phyloP scores from a whole-genome alignment of 2,797 vertebrate species.

The Furcifer pardalis region DNA sequence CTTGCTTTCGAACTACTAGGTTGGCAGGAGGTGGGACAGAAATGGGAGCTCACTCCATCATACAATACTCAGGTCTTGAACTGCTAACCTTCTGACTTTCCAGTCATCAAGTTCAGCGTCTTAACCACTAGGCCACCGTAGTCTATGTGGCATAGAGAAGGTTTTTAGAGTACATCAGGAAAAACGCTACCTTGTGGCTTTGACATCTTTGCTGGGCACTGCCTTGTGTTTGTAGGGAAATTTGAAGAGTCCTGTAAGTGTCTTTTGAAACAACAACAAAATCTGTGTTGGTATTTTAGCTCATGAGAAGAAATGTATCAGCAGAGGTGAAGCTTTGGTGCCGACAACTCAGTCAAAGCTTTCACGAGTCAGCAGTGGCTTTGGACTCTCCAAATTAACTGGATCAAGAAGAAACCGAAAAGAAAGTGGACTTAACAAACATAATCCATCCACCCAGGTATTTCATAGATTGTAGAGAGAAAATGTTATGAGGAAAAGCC shows the following conservation, averaged over 20 bases:
- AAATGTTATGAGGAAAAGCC: background rate
- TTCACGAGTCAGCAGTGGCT: constrained; percentile 96
- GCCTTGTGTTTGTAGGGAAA: background rate
- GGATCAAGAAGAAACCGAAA: constrained; percentile 93
- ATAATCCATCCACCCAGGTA: constrained; percentile 95
- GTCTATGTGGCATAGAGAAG: background rate
- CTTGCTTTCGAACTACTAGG: no score
- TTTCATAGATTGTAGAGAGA: background rate
- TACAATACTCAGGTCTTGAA: no score
- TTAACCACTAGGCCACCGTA: no score
- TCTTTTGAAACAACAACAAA: background rate
- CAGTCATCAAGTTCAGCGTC: no score
- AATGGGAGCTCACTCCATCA: no score
- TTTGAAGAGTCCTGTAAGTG: no score
- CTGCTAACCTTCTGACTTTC: no score
- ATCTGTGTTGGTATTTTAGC: constrained; percentile 74
- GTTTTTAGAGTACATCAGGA: background rate
- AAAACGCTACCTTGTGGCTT: background rate
- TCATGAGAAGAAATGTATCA: constrained; percentile 96
- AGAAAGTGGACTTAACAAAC: constrained; percentile 92
- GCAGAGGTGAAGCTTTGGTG: constrained; percentile 88
- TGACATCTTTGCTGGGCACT: background rate
- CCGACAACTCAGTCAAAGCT: constrained; percentile 93
- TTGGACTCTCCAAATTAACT: constrained; percentile 95
- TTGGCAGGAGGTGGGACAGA: no score